Conservation (phyloP, 2,797 vertebrate species). For the Micrastur ruficollis region DNA sequence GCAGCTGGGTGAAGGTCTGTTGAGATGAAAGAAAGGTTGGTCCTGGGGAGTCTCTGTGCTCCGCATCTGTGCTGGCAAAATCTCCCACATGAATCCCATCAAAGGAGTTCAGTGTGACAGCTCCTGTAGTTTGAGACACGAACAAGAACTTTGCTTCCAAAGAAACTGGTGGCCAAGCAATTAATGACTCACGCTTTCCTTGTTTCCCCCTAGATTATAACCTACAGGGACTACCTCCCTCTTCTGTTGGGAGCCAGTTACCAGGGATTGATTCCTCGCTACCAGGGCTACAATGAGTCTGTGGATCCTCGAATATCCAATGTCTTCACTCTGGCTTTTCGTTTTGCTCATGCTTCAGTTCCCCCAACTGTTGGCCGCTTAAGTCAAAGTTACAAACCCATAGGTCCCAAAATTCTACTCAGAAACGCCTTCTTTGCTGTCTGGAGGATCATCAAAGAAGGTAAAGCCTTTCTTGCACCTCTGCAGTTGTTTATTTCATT, state of each 20-base stretch:
- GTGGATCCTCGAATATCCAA: slow-evolving; percentile 84
- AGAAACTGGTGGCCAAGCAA: not conserved
- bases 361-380: slow-evolving; percentile 79
- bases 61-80: not conserved
- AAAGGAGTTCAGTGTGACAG: not conserved
- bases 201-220: slow-evolving; percentile 77
- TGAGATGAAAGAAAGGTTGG: not conserved
- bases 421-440: slow-evolving; percentile 80
- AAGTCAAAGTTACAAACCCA: slow-evolving; percentile 70
- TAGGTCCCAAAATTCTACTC: slow-evolving; percentile 67
- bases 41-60: not conserved
- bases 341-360: slow-evolving; percentile 85
- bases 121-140: not conserved
- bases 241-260: slow-evolving; percentile 78
- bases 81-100: not conserved
- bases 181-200: not conserved
- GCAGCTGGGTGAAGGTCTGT: not conserved
- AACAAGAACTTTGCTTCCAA: not conserved
- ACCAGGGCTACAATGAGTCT: slow-evolving; percentile 73
- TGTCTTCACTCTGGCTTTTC: slow-evolving; percentile 88
- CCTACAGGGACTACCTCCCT: slow-evolving; percentile 85
- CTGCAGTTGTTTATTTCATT: not conserved
- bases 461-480: slow-evolving; percentile 49
- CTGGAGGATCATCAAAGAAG: slow-evolving; percentile 83
- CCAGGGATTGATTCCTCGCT: slow-evolving; percentile 68